A percentile compares a stretch with the other conserved stretches of the same genome.
Evolutionary conservation across 2,888 invertebrate species (phyloP).

Genomic region (Pyrocoelia pectoralis): DNA sequence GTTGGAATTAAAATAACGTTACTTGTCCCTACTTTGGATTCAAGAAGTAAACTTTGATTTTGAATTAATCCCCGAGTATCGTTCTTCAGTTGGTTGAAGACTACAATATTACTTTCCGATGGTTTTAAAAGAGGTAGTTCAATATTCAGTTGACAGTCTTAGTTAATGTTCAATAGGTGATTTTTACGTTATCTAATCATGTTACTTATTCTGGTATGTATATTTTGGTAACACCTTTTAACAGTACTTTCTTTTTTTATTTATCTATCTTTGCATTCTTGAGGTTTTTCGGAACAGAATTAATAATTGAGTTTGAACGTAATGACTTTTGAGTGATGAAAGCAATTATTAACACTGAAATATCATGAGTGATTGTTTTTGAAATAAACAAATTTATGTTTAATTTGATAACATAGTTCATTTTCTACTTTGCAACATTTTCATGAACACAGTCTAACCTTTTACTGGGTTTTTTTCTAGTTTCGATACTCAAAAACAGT

Average conservation of each 20-base stretch:
- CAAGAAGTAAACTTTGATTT: constrained; percentile 49
- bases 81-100: constrained; percentile 36
- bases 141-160: constrained; percentile 51
- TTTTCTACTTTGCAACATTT: too few relatives aligned
- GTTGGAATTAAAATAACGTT: constrained; percentile 45
- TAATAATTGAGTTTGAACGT: too few relatives aligned
- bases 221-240: neutral
- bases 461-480: too few relatives aligned
- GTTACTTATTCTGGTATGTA: constrained; percentile 50
- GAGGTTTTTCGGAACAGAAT: too few relatives aligned
- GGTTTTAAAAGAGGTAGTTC: constrained; percentile 54
- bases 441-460: too few relatives aligned
- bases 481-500: too few relatives aligned
- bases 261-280: neutral
- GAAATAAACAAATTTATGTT: too few relatives aligned
- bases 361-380: too few relatives aligned
- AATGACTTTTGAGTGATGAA: too few relatives aligned
- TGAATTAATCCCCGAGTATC: constrained; percentile 25
- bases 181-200: constrained; percentile 46
- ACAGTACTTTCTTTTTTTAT: neutral
- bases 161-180: constrained; percentile 49
- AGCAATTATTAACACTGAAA: too few relatives aligned
- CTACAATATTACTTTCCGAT: constrained; percentile 52
- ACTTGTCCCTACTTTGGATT: constrained; percentile 48
- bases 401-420: too few relatives aligned